phyloP scores from a whole-genome alignment of 2,888 invertebrate genomes.

The Himalopsyche tibetana region DNA sequence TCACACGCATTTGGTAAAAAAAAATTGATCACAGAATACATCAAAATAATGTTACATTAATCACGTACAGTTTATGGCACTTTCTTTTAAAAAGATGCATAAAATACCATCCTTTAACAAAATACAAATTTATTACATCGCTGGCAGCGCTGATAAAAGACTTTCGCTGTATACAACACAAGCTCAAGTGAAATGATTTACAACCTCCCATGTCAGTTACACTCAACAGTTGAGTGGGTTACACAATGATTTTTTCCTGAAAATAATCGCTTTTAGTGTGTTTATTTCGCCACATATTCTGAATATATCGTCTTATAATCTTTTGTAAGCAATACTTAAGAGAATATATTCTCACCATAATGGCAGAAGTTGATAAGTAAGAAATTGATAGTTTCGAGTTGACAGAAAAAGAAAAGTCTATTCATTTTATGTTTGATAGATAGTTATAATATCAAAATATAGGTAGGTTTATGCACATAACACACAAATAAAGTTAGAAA shows the following conservation, averaged over 20 bases:
- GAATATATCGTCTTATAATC: neutral
- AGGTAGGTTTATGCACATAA: too few relatives aligned
- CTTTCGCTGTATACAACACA: conserved; percentile 1
- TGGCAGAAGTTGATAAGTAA: too few relatives aligned
- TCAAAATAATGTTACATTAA: conserved; percentile 13
- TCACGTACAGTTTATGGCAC: neutral
- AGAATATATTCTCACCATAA: too few relatives aligned
- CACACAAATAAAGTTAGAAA: too few relatives aligned
- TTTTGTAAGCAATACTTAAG: too few relatives aligned
- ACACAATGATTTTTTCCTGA: neutral
- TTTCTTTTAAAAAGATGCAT: neutral
- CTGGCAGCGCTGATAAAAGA: conserved; percentile 23
- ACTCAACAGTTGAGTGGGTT: conserved; percentile 7
- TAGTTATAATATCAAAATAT: too few relatives aligned
- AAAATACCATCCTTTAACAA: conserved; percentile 15
- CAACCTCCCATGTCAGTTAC: conserved; percentile 26
- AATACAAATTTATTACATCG: conserved; percentile 15
- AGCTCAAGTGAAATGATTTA: conserved; percentile 18
- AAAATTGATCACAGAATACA: neutral
- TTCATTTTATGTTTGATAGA: too few relatives aligned
- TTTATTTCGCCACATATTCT: neutral
- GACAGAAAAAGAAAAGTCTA: too few relatives aligned
- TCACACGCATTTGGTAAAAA: neutral
- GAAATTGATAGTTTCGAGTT: too few relatives aligned
- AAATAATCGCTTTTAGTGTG: neutral